These are phyloP conservation scores for Rhopalosiphum nymphaeae DNA, from an alignment of 2,888 invertebrate species.

Conservation along the genomic window DNA sequence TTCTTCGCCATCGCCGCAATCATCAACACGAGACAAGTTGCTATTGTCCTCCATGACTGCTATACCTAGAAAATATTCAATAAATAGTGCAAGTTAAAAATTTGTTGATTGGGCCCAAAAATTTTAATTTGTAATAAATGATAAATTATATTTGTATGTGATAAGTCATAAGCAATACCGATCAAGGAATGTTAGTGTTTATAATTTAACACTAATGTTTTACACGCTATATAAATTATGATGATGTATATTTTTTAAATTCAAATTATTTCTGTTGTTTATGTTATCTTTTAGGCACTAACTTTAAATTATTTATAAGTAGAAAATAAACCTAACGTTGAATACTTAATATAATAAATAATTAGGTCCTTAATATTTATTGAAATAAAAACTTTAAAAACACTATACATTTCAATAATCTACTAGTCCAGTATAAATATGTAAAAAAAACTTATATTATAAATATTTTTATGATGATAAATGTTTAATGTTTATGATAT, in stretches of 20 bases:
- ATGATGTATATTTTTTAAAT: not conserved
- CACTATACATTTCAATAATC: too few species aligned
- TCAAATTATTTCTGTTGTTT: not conserved
- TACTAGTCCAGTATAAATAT: not conserved
- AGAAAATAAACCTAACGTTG: not conserved
- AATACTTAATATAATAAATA: not conserved
- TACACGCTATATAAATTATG: not conserved
- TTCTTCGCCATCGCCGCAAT: slow-evolving; percentile 51
- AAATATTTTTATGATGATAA: too few species aligned
- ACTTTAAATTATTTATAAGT: not conserved
- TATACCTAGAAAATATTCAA: slow-evolving; percentile 11
- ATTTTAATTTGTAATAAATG: not conserved
- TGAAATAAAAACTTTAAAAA: not conserved
- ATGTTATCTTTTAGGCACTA: not conserved
- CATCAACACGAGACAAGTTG: slow-evolving; percentile 44
- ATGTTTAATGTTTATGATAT: not conserved
- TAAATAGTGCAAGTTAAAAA: not conserved
- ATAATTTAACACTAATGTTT: not conserved
- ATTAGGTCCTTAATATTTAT: not conserved
- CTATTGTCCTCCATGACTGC: slow-evolving; percentile 61
- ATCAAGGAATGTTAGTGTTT: not conserved
- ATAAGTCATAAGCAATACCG: not conserved
- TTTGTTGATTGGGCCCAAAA: not conserved
- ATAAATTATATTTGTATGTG: not conserved
- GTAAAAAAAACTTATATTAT: too few species aligned